Evolutionary conservation across 1,140 invertebrate genomes (phyloP), one percentile per base, ranked within the genome.

Genomic region (Drosophila melanica): DNA sequence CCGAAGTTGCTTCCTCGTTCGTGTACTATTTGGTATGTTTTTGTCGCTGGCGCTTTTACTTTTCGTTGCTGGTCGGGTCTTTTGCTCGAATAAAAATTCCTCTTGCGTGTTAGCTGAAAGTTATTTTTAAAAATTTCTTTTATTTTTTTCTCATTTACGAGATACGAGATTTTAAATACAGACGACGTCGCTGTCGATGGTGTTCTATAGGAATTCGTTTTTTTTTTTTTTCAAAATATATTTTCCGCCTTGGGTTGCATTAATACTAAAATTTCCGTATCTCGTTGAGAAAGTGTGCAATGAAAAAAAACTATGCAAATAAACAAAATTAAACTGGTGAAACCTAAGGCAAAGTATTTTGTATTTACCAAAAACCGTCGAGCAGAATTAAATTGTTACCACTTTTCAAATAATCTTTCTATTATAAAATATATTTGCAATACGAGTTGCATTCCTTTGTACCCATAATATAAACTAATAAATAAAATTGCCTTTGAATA

Each of bases 31-130:
- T 68, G 18, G 20, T 73, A 48, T 68, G 64, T 73, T 60, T 60
- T 75, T 78, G 76, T 79, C 68, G 63, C 58, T 73, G 64, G 67
- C 57, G 81, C 77, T 71, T 80, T 81, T 78, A 86, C 70, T 78
- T 78, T 75, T 79, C 64, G 47, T 75, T 57, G 67, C 48, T 55
- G 50, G 48, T 65, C 76, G 72, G 63, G 47, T 87, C 82, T 87
- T 77, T 81, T 87, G 82, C 79, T 86, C 74, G 77, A 84, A 84
- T 91, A 81, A 81, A 91, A 91, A 90, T 91, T 91, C 90, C 75
- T 84, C 86, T 91, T 91, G 90, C 79, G 90, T 91, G 90, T 90
- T 91, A 91, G 90, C 90, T 91, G 87, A 91, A 91, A 91, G 90
- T 87, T 91, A 91, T 91, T 91, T 91, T 90, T 90, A 90, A 87